These are phyloP conservation scores for Eupsittula cactorum DNA, from an alignment of 2,113 vertebrate genomes.

Conservation along the genomic window DNA sequence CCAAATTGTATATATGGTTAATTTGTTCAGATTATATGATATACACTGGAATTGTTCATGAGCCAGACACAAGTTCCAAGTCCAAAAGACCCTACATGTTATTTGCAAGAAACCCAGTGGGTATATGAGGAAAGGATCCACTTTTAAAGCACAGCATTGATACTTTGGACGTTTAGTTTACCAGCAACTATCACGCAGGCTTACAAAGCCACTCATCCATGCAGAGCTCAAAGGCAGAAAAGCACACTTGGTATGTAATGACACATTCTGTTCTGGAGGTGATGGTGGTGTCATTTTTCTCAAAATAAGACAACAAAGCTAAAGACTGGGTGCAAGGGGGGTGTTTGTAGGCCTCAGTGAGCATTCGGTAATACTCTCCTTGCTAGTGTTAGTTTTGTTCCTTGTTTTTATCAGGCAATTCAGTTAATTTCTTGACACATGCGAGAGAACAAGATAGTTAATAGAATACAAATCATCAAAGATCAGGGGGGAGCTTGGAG, in stretches of 20 bases:
- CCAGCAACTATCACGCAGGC: background rate
- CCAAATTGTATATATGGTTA: background rate
- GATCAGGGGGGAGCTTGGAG: background rate
- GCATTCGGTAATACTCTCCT: background rate
- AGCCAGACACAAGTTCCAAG: background rate
- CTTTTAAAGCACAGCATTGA: background rate
- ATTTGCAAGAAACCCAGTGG: background rate
- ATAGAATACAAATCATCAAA: background rate
- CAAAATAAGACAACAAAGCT: background rate
- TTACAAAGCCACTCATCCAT: background rate
- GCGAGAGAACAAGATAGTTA: background rate
- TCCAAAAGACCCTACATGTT: background rate
- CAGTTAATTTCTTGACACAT: background rate
- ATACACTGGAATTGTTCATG: rapidly evolving
- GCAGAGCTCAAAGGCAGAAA: background rate
- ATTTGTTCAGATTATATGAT: background rate
- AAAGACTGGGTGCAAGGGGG: background rate
- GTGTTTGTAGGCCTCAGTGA: background rate
- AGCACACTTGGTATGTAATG: background rate
- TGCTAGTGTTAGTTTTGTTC: background rate
- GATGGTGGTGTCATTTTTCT: background rate
- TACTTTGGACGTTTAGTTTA: background rate
- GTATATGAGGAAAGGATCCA: background rate
- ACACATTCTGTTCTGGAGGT: background rate
- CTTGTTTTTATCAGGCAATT: background rate